Base-by-base conservation (phyloP, 2,888 invertebrate genomes). In the Drosophila anomalata region DNA sequence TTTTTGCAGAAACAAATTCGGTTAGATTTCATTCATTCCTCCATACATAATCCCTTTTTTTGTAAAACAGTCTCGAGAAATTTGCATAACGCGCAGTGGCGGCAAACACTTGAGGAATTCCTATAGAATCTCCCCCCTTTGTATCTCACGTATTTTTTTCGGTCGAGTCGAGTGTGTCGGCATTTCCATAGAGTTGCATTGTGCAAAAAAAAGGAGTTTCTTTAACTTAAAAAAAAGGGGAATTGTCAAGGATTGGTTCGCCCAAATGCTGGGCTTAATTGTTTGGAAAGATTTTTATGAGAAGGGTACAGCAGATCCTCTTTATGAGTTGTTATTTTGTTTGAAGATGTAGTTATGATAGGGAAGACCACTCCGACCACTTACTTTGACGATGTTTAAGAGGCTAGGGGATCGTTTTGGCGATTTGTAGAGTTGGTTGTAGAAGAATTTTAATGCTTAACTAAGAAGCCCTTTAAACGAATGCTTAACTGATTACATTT, bases 41-140 rank as follows among this genome's bases (percentile, higher is more conserved):
- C 56, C 51, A 44, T 62, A 58, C 59, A 65, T 70, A 61, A 61
- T 56, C 66, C 56, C 29, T 51, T 44, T 36, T 68, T 68, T 36
- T 33, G 4, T 12, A 33, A 36, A 31, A 44, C 47, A 59, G 72
- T 52, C 58, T 53, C 29, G 36, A 33, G 62, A 70, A 73, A 83
- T 83, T 86, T 84, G 84, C 87, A 86, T 84, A 84, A 81, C 76
- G 75, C 75, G 86, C 67, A 65, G 76, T 73, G 73, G 68, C 60
- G 73, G 62, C 47, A 66, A 62, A 48, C 61, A 78, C 86, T 83
- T 73, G 73, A 80, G 62, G 56, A 75, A 83, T 83, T 80, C 84
- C 84, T 74, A 78, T 72, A 67, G 72, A 80, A 72, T 54, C 55
- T 72, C 66, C 76, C 85, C 79, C 82, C 77, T 63, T 46, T 7